These are phyloP conservation scores for Schizopygopsis pylzovi DNA, from an alignment of 2,797 vertebrate species.

Conservation along the genomic window DNA sequence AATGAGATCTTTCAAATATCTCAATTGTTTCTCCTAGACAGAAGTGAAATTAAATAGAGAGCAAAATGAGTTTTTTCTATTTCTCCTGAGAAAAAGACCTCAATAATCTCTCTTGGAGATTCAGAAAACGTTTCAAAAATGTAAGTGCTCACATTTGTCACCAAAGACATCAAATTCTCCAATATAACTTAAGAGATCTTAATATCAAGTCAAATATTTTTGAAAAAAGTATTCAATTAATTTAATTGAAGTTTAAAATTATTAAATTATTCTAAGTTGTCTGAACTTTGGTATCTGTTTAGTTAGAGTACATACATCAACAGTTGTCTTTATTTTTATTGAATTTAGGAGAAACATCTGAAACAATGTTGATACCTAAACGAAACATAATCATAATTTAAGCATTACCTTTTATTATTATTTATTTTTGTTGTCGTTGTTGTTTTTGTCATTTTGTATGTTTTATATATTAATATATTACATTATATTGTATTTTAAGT, in stretches of 20 bases:
- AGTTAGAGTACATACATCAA: too few relatives aligned
- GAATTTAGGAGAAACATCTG: not conserved
- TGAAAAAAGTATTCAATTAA: too few relatives aligned
- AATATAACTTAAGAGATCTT: not conserved
- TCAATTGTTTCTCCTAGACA: not conserved
- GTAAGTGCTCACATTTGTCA: not conserved
- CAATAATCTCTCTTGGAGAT: not conserved
- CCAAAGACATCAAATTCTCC: not conserved
- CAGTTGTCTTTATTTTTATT: too few relatives aligned
- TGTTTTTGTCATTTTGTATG: not conserved
- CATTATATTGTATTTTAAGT: not conserved
- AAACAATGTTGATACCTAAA: not conserved
- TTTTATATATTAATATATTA: not conserved
- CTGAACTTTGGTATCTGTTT: not conserved
- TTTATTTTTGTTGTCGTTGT: too few relatives aligned
- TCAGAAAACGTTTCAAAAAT: not conserved
- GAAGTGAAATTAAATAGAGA: not conserved
- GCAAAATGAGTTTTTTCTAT: not conserved
- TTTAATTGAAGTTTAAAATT: too few relatives aligned
- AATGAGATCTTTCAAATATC: not conserved
- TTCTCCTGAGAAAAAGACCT: too few relatives aligned
- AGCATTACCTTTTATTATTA: too few relatives aligned
- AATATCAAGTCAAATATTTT: not conserved
- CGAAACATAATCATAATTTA: not conserved
- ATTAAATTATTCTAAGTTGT: not conserved